Evolutionary conservation across 2,113 vertebrate genomes (phyloP).

Genomic region (Albula goreensis): DNA sequence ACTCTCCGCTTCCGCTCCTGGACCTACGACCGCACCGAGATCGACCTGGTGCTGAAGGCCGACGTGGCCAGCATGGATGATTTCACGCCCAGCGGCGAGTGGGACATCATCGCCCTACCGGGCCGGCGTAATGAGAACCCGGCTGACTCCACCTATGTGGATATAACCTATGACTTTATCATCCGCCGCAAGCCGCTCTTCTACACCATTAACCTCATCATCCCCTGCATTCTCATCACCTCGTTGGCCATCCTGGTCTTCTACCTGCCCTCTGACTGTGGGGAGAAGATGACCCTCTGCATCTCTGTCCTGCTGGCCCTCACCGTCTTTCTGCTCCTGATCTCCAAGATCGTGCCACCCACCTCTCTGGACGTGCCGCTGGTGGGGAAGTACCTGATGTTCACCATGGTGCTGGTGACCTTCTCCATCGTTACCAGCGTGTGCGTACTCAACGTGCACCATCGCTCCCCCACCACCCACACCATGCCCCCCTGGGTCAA

Average conservation of each 20-base stretch:
- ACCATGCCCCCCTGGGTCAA: constrained; percentile 79
- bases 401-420: constrained; percentile 81
- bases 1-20: constrained; percentile 79
- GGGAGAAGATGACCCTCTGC: constrained; percentile 78
- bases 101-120: constrained; percentile 74
- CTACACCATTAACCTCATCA: constrained; percentile 80
- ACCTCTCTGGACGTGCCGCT: constrained; percentile 76
- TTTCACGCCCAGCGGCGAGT: constrained; percentile 77
- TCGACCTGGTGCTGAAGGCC: constrained; percentile 73
- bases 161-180: constrained; percentile 78
- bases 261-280: constrained; percentile 75
- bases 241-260: constrained; percentile 77
- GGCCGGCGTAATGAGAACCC: constrained; percentile 74
- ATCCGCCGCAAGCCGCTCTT: constrained; percentile 76
- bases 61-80: constrained; percentile 76
- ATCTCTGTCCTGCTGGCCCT: constrained; percentile 76
- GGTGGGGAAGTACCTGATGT: constrained; percentile 80
- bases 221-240: constrained; percentile 76
- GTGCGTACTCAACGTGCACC: constrained; percentile 77
- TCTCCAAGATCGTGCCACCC: constrained; percentile 79
- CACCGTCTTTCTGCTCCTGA: constrained; percentile 76
- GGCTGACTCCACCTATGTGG: constrained; percentile 68
- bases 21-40: constrained; percentile 76
- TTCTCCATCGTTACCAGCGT: constrained; percentile 80
- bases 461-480: constrained; percentile 77